Evolutionary conservation across 23 tunicate genomes (phyloP), one percentile per base, ranked within the genome.

Genomic region (Phallusia fumigata): DNA sequence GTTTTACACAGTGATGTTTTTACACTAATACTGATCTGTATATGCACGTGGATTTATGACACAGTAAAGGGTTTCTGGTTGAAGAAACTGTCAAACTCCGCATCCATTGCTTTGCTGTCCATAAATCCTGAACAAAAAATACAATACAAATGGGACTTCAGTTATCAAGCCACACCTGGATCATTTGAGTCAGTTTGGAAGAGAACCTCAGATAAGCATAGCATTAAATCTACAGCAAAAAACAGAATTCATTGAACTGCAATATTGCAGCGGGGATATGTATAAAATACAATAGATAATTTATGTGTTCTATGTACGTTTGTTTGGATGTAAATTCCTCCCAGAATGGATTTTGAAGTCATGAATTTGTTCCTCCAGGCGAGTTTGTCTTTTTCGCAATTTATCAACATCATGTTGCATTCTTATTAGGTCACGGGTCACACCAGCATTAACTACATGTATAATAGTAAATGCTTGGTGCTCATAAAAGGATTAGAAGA

Each of bases 351-450:
- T 2, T 64, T 80, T 80, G 73, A 80, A 30, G 40, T 80, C 73
- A 47, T 80, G 69, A 19, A 80, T 64, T 31, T 53, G 31, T 52
- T 74, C 79, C 6, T 58, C 74, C 0, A 86, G 75, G 11, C 84
- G 82, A 31, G 35, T 58, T 76, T 88, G 91, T 28, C 86, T 44
- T 45, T 30, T 45, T 77, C 31, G 53, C 10, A 77, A 36, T 30
- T 40, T 45, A 77, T 28, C 36, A 32, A 77, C 53, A 19, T 77
- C 81, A 36, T 36, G 19, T 35, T 77, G 81, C 81, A 77, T 36
- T 30, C 58, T 28, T 2, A 18, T 77, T 2, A 77, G 53, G 58
- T 77, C 81, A 35, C 33, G 33, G 31, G 53, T 32, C 19, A 77
- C 22, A 34, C 30, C 33, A 77, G 81, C 81, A 45, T 77, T 77